These are phyloP conservation scores for Aricia artaxerxes DNA, from an alignment of 2,888 invertebrate genomes.

Conservation along the genomic window DNA sequence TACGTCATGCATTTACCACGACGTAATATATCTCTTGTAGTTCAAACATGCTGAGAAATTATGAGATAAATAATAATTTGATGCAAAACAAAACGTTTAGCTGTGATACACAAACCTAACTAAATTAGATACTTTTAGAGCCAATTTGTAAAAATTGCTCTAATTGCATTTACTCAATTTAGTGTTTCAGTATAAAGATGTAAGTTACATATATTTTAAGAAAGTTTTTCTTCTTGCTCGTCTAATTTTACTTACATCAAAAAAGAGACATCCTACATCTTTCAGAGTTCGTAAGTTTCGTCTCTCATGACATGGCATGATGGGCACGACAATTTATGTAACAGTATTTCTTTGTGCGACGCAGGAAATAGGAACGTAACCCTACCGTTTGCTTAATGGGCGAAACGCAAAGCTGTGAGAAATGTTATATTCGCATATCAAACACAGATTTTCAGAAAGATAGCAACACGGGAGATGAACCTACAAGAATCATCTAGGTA, in stretches of 20 bases:
- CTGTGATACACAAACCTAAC: neutral
- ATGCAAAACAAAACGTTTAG: neutral
- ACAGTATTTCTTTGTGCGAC: constrained; percentile 15
- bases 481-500: neutral
- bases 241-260: neutral
- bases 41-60: neutral
- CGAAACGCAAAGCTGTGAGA: constrained; percentile 13
- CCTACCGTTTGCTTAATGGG: constrained; percentile 15
- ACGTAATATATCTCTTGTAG: constrained; percentile 13
- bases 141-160: neutral
- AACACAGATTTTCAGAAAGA: neutral
- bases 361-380: constrained; percentile 20
- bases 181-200: neutral
- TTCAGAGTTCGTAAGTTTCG: constrained; percentile 9
- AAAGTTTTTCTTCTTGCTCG: neutral
- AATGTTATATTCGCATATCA: neutral
- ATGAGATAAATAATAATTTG: neutral
- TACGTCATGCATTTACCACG: constrained; percentile 65
- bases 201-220: neutral
- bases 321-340: constrained; percentile 21
- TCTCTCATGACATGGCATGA: constrained; percentile 21
- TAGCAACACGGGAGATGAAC: neutral
- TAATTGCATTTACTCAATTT: neutral
- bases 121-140: neutral
- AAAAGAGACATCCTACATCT: neutral